These are phyloP conservation scores for Anas platyrhynchos DNA, from an alignment of 2,113 vertebrate genomes.

Conservation along the genomic window DNA sequence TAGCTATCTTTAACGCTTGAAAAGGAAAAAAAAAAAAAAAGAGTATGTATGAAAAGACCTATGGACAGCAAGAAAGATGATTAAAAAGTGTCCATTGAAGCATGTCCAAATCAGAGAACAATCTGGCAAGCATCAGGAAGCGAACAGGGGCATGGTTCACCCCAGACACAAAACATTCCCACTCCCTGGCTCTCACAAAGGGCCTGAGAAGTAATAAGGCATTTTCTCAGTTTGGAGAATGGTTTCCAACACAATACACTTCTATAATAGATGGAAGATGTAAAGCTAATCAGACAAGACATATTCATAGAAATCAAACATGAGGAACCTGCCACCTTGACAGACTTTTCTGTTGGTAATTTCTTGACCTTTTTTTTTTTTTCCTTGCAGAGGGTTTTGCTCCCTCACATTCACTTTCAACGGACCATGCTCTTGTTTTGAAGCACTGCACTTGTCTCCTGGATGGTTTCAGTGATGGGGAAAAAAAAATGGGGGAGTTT, in stretches of 20 bases:
- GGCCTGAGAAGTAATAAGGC: not conserved
- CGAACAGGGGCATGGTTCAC: not conserved
- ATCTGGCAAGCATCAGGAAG: not conserved
- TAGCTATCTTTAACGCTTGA: not conserved
- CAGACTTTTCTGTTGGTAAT: not conserved
- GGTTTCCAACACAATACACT: constrained; percentile 30
- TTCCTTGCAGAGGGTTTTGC: not conserved
- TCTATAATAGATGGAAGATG: not conserved
- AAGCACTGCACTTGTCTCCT: not conserved
- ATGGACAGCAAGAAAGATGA: not conserved
- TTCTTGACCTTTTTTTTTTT: not conserved
- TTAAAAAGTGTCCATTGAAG: not conserved
- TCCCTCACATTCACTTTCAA: not conserved
- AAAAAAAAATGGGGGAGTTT: not conserved
- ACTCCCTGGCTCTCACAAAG: not conserved
- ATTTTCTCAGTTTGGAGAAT: not conserved
- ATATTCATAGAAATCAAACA: not conserved
- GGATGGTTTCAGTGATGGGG: not conserved
- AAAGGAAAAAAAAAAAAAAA: not conserved
- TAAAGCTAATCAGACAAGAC: constrained; percentile 21
- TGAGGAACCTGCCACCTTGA: not conserved
- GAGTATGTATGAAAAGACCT: not conserved
- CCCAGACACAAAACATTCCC: not conserved
- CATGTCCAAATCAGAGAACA: constrained; percentile 7
- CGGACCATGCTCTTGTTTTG: not conserved